phyloP scores from a whole-genome alignment of 2,113 vertebrate genomes.

The Pimephales promelas region DNA sequence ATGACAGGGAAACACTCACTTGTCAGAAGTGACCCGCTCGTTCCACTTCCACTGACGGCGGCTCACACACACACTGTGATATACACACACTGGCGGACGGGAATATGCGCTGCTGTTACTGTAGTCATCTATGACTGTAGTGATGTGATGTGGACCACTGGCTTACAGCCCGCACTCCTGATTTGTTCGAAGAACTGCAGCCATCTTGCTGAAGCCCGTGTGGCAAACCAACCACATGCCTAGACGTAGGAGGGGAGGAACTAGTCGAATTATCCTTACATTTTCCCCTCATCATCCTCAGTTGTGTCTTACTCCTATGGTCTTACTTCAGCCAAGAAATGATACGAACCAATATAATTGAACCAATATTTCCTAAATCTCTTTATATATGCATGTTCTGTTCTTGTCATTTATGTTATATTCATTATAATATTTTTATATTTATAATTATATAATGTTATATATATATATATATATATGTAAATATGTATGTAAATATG shows the following conservation, averaged over 20 bases:
- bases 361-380: background rate
- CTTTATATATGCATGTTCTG: background rate
- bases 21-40: constrained; percentile 71
- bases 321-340: background rate
- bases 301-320: too few relatives aligned
- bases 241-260: constrained; percentile 27
- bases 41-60: constrained; percentile 70
- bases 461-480: background rate
- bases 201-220: constrained; percentile 70
- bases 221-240: constrained; percentile 38
- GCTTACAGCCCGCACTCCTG: background rate
- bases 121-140: constrained; percentile 26
- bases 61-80: background rate
- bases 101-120: background rate
- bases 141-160: constrained; percentile 41
- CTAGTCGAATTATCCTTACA: background rate
- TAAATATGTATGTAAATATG: background rate
- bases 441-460: background rate
- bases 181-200: constrained; percentile 62
- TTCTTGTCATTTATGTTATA: background rate
- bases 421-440: background rate
- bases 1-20: constrained; percentile 67
- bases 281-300: background rate
- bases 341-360: background rate
- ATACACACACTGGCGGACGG: background rate